Percentiles rank a stretch among this genome's conserved stretches.
These are phyloP conservation scores for Paraescarpia echinospica DNA, from an alignment of 1,140 invertebrate genomes.

Conservation along the genomic window DNA sequence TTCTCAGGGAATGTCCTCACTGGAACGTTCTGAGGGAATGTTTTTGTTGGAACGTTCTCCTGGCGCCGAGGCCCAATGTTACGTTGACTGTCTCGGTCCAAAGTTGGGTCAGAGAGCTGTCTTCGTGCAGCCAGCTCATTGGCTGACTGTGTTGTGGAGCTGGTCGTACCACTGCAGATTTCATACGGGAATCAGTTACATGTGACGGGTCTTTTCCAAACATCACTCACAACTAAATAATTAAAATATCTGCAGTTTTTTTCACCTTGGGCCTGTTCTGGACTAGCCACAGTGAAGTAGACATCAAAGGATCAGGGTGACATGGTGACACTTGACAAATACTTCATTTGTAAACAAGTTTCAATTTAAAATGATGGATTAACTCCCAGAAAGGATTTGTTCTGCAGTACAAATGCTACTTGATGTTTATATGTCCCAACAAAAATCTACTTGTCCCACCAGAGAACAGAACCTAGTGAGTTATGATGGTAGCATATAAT, in stretches of 20 bases:
- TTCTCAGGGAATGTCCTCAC: neutral
- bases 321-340: neutral
- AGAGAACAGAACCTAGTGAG: neutral
- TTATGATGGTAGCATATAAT: neutral
- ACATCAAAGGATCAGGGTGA: neutral
- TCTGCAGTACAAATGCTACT: neutral
- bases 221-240: neutral
- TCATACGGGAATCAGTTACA: neutral
- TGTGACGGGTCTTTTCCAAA: neutral
- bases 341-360: neutral
- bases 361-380: neutral
- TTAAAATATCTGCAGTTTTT: neutral
- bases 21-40: neutral
- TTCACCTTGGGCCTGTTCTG: neutral
- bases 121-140: neutral
- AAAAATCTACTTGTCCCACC: neutral
- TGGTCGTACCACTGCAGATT: neutral
- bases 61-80: neutral
- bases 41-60: neutral
- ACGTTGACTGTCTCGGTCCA: neutral
- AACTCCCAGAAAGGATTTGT: neutral
- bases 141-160: neutral
- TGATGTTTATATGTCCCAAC: neutral
- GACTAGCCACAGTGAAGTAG: neutral
- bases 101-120: neutral